Evolutionary conservation across 2,888 invertebrate species (phyloP).

Genomic region (Calliphora vomitoria): DNA sequence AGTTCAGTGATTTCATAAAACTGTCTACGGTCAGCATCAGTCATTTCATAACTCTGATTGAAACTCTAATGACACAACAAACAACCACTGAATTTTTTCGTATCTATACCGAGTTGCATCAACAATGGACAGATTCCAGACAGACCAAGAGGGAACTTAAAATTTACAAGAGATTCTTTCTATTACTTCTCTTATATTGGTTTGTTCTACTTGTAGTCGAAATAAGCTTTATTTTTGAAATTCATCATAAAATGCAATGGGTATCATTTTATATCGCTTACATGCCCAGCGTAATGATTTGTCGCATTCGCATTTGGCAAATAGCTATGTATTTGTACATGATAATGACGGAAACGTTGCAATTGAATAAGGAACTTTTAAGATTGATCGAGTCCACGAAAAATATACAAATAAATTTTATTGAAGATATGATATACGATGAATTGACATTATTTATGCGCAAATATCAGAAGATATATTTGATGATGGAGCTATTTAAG

Average conservation of each 20-base stretch:
- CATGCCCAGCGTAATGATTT: constrained; percentile 69
- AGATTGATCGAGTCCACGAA: constrained; percentile 33
- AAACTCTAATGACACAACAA: constrained; percentile 57
- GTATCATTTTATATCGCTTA: constrained; percentile 66
- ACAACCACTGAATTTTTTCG: constrained; percentile 57
- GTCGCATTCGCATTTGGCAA: constrained; percentile 70
- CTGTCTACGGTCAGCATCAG: constrained; percentile 48
- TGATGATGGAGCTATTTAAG: constrained; percentile 66
- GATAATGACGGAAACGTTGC: constrained; percentile 67
- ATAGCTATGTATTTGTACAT: constrained; percentile 71
- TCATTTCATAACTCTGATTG: constrained; percentile 67
- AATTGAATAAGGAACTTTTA: constrained; percentile 68
- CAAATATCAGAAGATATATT: constrained; percentile 69
- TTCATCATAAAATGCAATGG: constrained; percentile 43
- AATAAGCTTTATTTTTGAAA: constrained; percentile 54
- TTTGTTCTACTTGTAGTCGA: constrained; percentile 48
- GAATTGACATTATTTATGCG: constrained; percentile 65
- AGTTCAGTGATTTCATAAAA: constrained; percentile 73
- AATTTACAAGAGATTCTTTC: constrained; percentile 62
- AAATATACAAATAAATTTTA: constrained; percentile 5
- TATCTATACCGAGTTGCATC: constrained; percentile 61
- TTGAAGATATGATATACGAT: constrained; percentile 53
- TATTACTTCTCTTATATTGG: constrained; percentile 21
- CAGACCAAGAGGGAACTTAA: constrained; percentile 19
- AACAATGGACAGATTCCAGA: constrained; percentile 44